Percentiles rank a stretch among this genome's conserved stretches.
phyloP scores from a whole-genome alignment of 2,113 vertebrate species.

The Gavialis gangeticus region DNA sequence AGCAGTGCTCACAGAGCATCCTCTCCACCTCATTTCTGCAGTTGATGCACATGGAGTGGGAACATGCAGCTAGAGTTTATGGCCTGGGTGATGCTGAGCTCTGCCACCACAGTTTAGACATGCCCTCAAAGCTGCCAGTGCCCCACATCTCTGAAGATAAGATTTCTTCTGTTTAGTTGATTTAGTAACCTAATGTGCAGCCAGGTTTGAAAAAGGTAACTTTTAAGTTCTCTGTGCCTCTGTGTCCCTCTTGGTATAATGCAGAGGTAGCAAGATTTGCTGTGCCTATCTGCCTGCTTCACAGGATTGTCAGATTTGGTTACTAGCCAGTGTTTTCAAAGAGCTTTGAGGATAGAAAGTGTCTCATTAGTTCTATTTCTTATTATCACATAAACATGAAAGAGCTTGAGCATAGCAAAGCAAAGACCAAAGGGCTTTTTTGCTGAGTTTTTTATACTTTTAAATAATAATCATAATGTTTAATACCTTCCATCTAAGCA shows the following conservation, averaged over 20 bases:
- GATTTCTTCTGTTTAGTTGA: constrained; percentile 25
- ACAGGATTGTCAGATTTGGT: constrained; percentile 51
- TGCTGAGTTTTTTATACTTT: constrained; percentile 12
- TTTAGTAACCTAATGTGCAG: constrained; percentile 66
- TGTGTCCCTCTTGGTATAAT: constrained; percentile 59
- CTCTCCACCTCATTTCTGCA: no score
- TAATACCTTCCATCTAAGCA: not conserved
- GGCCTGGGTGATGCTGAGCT: no score
- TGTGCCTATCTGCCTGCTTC: constrained; percentile 43
- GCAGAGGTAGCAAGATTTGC: constrained; percentile 59
- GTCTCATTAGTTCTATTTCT: constrained; percentile 42
- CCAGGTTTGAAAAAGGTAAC: constrained; percentile 55
- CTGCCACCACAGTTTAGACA: not conserved
- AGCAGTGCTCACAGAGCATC: no score
- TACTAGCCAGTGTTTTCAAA: constrained; percentile 52
- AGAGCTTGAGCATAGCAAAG: constrained; percentile 39
- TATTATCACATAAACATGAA: not conserved
- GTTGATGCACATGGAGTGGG: no score
- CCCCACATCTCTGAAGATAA: constrained; percentile 20
- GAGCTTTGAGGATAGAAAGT: constrained; percentile 49
- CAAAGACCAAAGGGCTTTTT: not conserved
- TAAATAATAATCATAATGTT: constrained; percentile 9
- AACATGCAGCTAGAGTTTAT: no score
- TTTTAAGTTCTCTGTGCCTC: constrained; percentile 64
- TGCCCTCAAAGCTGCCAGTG: constrained; percentile 13